Evolutionary conservation across 2,888 invertebrate species (phyloP).

Genomic region (Mesochorus sp.): DNA sequence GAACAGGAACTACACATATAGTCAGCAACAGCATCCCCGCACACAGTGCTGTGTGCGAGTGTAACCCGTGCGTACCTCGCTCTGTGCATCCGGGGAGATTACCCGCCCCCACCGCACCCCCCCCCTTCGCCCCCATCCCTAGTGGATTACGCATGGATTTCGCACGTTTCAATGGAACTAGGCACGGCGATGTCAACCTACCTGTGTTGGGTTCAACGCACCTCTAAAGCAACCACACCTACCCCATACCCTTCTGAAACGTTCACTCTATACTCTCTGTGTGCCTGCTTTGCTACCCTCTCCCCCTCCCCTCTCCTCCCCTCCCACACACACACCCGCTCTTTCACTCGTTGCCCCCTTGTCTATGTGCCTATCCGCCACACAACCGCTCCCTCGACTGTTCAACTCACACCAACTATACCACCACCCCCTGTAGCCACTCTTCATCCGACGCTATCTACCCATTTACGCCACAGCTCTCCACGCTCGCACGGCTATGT

Average conservation of each 20-base stretch:
- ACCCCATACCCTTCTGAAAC: constrained; percentile 75
- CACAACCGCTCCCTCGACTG: constrained; percentile 63
- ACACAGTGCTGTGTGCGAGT: constrained; percentile 16
- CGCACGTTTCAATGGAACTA: constrained; percentile 80
- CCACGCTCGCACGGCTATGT: constrained; percentile 54
- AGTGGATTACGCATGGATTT: constrained; percentile 78
- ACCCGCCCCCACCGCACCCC: constrained; percentile 18
- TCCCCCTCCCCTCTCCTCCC: constrained; percentile 33
- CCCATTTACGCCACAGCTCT: constrained; percentile 66
- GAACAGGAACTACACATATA: constrained; percentile 39
- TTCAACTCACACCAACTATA: constrained; percentile 65
- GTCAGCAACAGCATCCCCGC: constrained; percentile 18
- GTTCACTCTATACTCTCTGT: constrained; percentile 73
- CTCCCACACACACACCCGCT: constrained; percentile 45
- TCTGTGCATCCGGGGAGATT: constrained; percentile 57
- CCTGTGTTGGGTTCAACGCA: constrained; percentile 81
- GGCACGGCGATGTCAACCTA: constrained; percentile 79
- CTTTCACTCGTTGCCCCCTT: constrained; percentile 54
- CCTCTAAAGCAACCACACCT: constrained; percentile 81
- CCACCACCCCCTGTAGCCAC: constrained; percentile 74
- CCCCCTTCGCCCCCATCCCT: constrained; percentile 28
- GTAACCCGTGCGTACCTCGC: constrained; percentile 53
- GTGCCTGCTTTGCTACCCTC: constrained; percentile 61
- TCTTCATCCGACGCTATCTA: constrained; percentile 72
- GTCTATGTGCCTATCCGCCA: constrained; percentile 66